Conservation (phyloP, 2,113 vertebrate species). For the Paramisgurnus dabryanus region DNA sequence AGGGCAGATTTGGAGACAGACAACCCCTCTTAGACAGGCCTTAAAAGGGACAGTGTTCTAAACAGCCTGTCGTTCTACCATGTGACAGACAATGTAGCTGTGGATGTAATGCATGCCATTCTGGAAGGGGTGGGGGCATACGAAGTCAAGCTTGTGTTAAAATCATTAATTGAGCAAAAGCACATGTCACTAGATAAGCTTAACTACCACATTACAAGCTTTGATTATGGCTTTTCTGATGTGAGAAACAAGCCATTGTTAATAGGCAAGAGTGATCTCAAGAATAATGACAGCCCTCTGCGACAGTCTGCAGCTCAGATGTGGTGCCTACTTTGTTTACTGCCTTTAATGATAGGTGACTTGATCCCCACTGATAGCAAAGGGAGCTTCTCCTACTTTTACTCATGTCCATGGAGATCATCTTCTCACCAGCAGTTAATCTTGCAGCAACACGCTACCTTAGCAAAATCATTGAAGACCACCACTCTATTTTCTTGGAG, state of each 20-base stretch:
- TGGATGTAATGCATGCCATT: constrained; percentile 31
- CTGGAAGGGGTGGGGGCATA: constrained; percentile 25
- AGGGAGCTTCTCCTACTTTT: constrained; percentile 26
- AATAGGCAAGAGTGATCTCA: constrained; percentile 11
- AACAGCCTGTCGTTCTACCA: too few relatives aligned
- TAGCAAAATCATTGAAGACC: constrained; percentile 19
- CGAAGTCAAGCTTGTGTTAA: constrained; percentile 34
- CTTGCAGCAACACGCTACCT: constrained; percentile 13
- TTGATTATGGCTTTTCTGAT: constrained; percentile 36
- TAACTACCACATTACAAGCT: constrained; percentile 32
- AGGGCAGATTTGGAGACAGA: too few relatives aligned
- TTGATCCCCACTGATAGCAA: constrained; percentile 6
- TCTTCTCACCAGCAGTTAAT: constrained; percentile 21
- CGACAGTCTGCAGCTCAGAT: constrained; percentile 23
- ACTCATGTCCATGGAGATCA: constrained; percentile 21
- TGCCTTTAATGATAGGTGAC: constrained; percentile 27
- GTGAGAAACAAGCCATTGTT: constrained; percentile 20
- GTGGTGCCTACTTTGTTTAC: constrained; percentile 22
- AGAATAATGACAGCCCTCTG: constrained; percentile 4
- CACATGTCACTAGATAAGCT: constrained; percentile 17
- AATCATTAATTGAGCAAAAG: constrained; percentile 28
- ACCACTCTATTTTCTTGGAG: constrained; percentile 11
- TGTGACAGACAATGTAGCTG: constrained; percentile 7
- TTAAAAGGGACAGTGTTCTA: too few relatives aligned
- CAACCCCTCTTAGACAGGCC: too few relatives aligned